Evolutionary conservation across 2,113 vertebrate species (phyloP).

Genomic region (Galeopterus variegatus): DNA sequence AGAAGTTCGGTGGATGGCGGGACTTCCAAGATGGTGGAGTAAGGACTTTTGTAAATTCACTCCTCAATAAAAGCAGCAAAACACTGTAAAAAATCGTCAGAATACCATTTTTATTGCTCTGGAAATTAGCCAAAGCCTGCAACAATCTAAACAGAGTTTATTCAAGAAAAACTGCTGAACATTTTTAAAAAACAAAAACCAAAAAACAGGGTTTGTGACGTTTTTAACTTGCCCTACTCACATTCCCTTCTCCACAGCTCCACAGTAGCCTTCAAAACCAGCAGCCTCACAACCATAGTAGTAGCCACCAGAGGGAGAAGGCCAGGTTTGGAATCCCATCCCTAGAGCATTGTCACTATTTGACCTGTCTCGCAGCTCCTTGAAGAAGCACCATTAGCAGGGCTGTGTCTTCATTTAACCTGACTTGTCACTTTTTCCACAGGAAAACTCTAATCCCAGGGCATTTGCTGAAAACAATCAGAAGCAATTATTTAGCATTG

Average conservation of each 20-base stretch:
- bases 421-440: not conserved
- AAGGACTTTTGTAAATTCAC: not conserved
- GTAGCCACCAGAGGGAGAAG: not conserved
- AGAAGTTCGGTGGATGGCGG: not conserved
- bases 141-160: not conserved
- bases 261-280: not conserved
- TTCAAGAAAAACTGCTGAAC: not conserved
- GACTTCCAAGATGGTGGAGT: not conserved
- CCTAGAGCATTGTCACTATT: not conserved
- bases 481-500: not conserved
- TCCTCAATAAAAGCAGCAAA: not conserved
- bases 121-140: not conserved
- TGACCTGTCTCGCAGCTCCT: not conserved
- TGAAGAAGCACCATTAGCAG: not conserved
- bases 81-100: not conserved
- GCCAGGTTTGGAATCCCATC: not conserved
- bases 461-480: conserved; percentile 2
- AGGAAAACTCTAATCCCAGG: not conserved
- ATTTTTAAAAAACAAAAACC: not conserved
- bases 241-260: not conserved
- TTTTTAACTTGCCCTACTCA: not conserved
- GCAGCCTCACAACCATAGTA: not conserved
- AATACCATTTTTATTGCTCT: conserved; percentile 31
- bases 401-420: not conserved
- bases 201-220: not conserved